Percentiles rank a stretch among this genome's conserved stretches.
Evolutionary conservation across 2,113 vertebrate species (phyloP).

Genomic region (Calypte anna): DNA sequence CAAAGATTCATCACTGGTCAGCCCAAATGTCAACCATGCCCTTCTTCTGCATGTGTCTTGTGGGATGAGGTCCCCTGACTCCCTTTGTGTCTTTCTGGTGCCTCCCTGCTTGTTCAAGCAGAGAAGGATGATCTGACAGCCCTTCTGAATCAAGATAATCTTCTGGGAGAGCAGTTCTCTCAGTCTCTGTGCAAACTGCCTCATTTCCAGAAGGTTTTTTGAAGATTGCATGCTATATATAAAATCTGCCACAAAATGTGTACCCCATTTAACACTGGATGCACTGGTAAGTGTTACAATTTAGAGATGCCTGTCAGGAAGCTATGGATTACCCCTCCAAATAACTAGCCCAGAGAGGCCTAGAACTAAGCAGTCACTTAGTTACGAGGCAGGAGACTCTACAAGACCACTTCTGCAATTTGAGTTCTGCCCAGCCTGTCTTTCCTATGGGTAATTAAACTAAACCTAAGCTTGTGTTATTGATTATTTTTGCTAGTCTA

Average conservation of each 20-base stretch:
- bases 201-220: not conserved
- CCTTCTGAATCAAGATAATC: not conserved
- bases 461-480: not conserved
- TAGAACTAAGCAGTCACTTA: not conserved
- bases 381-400: not conserved
- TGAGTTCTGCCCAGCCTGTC: not conserved
- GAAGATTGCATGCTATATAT: not conserved
- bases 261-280: not conserved
- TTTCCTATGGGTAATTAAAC: not conserved
- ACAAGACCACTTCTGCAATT: not conserved
- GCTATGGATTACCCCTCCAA: not conserved
- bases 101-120: not conserved
- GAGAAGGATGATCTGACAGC: not conserved
- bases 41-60: not conserved
- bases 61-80: rapidly evolving
- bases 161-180: not conserved
- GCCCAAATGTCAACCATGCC: not conserved
- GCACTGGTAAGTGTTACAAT: not conserved
- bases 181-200: not conserved
- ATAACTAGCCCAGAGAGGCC: not conserved
- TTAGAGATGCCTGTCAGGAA: not conserved
- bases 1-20: not conserved
- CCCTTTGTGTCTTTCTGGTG: not conserved
- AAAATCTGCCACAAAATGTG: not conserved
- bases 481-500: not conserved